Evolutionary conservation across 2,888 invertebrate species (phyloP).

Genomic region (Spilarctia lutea): DNA sequence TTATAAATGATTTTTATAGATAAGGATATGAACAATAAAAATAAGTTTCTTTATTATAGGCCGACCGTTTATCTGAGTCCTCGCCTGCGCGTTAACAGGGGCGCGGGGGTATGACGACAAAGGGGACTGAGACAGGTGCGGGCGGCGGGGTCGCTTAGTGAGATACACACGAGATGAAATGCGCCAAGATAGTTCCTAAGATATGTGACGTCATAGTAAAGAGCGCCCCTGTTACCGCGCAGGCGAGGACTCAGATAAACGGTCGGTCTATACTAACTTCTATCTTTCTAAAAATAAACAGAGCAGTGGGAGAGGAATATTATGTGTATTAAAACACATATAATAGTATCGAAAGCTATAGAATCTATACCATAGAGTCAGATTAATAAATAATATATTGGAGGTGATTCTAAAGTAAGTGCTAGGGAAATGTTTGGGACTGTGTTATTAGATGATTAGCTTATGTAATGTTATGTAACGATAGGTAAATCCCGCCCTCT

Average conservation of each 20-base stretch:
- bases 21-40: background rate
- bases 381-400: conserved; percentile 23
- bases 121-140: too few species aligned
- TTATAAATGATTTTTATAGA: background rate
- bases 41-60: too few species aligned
- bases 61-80: too few species aligned
- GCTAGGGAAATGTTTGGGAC: conserved; percentile 75
- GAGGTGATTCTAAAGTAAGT: conserved; percentile 47
- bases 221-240: too few species aligned
- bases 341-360: conserved; percentile 15
- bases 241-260: too few species aligned
- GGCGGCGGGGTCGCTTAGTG: too few species aligned
- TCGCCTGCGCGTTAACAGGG: too few species aligned
- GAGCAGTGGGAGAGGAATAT: background rate
- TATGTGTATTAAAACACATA: background rate
- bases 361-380: conserved; percentile 41
- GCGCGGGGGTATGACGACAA: too few species aligned
- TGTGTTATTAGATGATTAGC: conserved; percentile 82
- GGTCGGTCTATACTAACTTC: too few species aligned
- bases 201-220: too few species aligned
- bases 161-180: too few species aligned
- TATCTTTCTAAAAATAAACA: background rate
- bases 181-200: too few species aligned
- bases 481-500: conserved; percentile 68
- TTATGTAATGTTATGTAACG: conserved; percentile 58